These are phyloP conservation scores for Mormyrus hasselquistii DNA, from an alignment of 2,797 vertebrate genomes.

Conservation along the genomic window DNA sequence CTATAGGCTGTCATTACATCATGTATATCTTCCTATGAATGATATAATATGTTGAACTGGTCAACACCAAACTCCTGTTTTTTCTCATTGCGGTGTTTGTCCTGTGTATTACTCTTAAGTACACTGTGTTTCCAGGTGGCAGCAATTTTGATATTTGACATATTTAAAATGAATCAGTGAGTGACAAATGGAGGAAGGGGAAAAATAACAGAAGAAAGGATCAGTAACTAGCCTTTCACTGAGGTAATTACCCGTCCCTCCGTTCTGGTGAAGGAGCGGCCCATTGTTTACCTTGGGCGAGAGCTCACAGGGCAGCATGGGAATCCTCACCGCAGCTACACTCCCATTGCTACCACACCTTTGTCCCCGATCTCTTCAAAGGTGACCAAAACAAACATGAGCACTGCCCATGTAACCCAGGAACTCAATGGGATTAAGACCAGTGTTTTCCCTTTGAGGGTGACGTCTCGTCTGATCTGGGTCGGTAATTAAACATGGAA, in stretches of 20 bases:
- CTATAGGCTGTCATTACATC: background rate
- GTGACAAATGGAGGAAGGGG: background rate
- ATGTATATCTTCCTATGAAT: background rate
- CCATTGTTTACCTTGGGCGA: background rate
- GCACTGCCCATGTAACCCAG: background rate
- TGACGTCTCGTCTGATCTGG: background rate
- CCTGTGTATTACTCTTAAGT: background rate
- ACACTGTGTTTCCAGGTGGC: background rate
- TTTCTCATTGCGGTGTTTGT: background rate
- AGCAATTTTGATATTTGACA: background rate
- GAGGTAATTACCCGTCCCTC: background rate
- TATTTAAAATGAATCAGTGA: background rate
- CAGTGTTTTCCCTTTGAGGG: background rate
- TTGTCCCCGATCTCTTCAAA: background rate
- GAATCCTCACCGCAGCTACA: background rate
- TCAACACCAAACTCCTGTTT: background rate
- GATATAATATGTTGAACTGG: background rate
- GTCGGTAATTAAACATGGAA: background rate
- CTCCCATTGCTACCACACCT: background rate
- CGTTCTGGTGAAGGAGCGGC: background rate
- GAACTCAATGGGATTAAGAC: background rate
- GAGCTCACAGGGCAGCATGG: background rate
- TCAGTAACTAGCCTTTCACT: background rate
- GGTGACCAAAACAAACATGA: background rate
- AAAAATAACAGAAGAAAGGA: background rate